Evolutionary conservation across 2,888 invertebrate genomes (phyloP).

Genomic region (Campoplex nolae): DNA sequence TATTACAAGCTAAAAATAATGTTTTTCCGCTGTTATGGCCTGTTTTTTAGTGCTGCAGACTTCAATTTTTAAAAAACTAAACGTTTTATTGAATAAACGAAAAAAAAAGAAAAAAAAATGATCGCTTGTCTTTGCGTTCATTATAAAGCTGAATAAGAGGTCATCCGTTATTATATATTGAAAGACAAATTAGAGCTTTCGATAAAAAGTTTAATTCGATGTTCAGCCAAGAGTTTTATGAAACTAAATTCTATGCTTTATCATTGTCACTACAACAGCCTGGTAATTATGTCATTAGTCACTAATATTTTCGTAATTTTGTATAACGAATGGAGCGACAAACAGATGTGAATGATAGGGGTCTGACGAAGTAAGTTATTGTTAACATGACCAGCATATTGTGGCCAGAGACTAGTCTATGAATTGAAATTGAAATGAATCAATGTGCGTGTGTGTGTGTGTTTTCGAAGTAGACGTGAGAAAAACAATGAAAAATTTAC

Average conservation of each 20-base stretch:
- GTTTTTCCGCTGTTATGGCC: background rate
- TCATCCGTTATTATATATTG: background rate
- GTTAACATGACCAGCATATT: too few relatives aligned
- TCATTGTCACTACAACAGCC: too few relatives aligned
- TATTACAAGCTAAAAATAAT: background rate
- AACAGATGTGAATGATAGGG: too few relatives aligned
- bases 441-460: background rate
- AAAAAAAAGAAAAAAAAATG: background rate
- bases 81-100: too few relatives aligned
- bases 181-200: background rate
- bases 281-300: too few relatives aligned
- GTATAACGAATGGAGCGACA: too few relatives aligned
- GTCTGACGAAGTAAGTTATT: too few relatives aligned
- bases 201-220: background rate
- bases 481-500: conserved; percentile 41
- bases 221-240: background rate
- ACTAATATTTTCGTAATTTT: too few relatives aligned
- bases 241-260: background rate
- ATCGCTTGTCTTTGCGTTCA: background rate
- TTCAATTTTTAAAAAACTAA: too few relatives aligned
- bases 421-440: background rate
- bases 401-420: too few relatives aligned
- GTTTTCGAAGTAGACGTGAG: background rate
- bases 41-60: background rate
- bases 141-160: background rate